Base-by-base conservation (phyloP, 2,888 invertebrate species). In the Heliconius cydno region DNA sequence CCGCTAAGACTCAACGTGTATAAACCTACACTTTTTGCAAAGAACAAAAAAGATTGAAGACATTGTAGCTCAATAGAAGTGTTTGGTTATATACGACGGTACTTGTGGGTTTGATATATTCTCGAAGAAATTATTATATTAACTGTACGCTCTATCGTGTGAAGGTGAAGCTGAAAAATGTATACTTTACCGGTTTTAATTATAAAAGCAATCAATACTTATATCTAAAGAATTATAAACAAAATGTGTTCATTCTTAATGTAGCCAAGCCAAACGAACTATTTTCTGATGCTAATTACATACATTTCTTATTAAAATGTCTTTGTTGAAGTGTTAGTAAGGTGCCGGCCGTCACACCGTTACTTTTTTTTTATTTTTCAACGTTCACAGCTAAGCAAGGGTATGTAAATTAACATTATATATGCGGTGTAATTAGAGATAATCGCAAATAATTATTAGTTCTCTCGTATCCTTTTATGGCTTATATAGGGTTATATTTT, bases 381-480 rank as follows among this genome's bases (percentile, higher is more conserved):
- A 75, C 28, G n/a, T 46, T 22, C n/a, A 13, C 41, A 65, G 28
- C 28, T 63, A 63, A 63, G 75, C 41, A 28, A 22, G 63, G 19
- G 63, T 0, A 75, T 65, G 75, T 41, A 63, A 79, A 79, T 70
- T 60, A 79, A 52, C 66, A 30, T 79, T 38, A 70, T 46, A 34
- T 75, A 68, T 75, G 60, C 57, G 22, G 28, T 34, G 73, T 68
- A 79, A 75, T 79, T 79, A 79, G 68, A 79, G 67, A 79, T 75
- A 75, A 79, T 75, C 57, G 25, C 74, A 10, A 68, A 41, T 79
- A 75, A 79, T 75, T 75, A 68, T 68, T 68, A 74, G 63, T 67
- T 60, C 73, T 52, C 41, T 73, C 73, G 67, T 63, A 74, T 75
- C 78, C 74, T 79, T 79, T 79, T 74, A 79, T 79, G 73, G 74